phyloP scores from a whole-genome alignment of 2,888 invertebrate genomes.

The Eristalis intricaria region DNA sequence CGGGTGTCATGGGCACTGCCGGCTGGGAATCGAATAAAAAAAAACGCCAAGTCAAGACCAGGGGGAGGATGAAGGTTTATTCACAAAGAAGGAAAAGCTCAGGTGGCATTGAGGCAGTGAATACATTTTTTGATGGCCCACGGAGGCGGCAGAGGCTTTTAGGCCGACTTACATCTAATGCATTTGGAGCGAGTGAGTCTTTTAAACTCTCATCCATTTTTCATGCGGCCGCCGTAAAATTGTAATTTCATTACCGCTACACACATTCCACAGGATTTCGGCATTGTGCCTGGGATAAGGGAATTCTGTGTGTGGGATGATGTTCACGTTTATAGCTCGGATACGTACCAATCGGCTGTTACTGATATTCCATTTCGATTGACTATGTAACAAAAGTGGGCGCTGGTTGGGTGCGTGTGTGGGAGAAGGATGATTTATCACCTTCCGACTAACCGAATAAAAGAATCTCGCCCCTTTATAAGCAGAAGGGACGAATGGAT shows the following conservation, averaged over 20 bases:
- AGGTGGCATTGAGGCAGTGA: conserved; percentile 52
- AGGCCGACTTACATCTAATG: conserved; percentile 37
- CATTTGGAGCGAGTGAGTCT: conserved; percentile 47
- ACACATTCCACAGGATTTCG: conserved; percentile 38
- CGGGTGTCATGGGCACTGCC: neutral
- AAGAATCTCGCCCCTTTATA: neutral
- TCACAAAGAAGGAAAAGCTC: conserved; percentile 33
- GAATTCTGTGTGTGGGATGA: conserved; percentile 1
- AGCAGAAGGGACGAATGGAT: too few species aligned
- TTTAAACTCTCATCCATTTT: conserved; percentile 58
- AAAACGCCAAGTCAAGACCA: neutral
- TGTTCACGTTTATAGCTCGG: conserved; percentile 1
- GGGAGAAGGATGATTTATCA: neutral
- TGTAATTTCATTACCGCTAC: conserved; percentile 63
- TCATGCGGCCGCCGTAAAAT: conserved; percentile 55
- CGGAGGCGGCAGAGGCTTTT: conserved; percentile 46
- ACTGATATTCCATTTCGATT: neutral
- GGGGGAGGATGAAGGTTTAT: conserved; percentile 3
- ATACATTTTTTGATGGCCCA: conserved; percentile 47
- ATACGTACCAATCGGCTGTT: neutral
- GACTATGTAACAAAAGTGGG: neutral
- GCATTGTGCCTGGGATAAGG: neutral
- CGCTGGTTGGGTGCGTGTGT: neutral
- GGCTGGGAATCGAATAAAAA: neutral
- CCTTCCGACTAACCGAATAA: neutral